phyloP scores from a whole-genome alignment of 2,113 vertebrate species.

The Peucedramus taeniatus region DNA sequence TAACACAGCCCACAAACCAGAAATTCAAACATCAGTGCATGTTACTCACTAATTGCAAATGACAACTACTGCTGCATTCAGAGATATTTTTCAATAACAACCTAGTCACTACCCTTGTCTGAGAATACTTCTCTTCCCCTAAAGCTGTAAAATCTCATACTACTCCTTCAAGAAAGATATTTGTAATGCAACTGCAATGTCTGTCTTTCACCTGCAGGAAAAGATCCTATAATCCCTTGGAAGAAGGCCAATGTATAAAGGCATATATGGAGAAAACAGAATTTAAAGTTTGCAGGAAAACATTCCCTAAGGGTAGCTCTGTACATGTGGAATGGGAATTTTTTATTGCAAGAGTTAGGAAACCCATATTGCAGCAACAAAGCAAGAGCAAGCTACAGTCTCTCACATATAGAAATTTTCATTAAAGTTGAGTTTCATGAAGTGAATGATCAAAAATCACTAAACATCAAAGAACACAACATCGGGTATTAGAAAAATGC shows the following conservation, averaged over 20 bases:
- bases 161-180: not conserved
- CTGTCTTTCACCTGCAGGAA: not conserved
- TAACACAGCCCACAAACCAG: not conserved
- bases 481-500: not conserved
- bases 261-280: not conserved
- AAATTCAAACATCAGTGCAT: not conserved
- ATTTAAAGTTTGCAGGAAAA: not conserved
- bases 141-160: not conserved
- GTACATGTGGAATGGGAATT: rapidly evolving
- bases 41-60: not conserved
- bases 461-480: not conserved
- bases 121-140: not conserved
- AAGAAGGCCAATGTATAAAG: not conserved
- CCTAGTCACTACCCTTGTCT: not conserved
- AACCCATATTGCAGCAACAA: not conserved
- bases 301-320: not conserved
- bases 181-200: not conserved
- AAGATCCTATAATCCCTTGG: not conserved
- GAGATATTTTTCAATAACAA: not conserved
- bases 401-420: not conserved
- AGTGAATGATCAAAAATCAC: not conserved
- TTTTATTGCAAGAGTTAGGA: not conserved
- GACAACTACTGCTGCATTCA: not conserved
- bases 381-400: not conserved
- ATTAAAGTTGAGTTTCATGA: not conserved